Base-by-base conservation (phyloP, 2,797 vertebrate species). In the Mus caroli region DNA sequence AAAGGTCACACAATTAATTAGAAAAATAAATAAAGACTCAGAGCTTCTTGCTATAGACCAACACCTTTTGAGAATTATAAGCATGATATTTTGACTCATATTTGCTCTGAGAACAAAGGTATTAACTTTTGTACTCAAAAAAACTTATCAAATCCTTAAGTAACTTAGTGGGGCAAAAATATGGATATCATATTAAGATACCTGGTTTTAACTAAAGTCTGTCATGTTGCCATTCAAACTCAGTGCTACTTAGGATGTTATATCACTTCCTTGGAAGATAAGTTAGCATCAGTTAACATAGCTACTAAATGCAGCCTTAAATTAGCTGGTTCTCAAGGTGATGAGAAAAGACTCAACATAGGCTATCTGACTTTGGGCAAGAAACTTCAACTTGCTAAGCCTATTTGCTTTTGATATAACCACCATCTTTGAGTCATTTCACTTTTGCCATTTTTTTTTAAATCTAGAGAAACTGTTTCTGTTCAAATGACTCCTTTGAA, bases 1-100 rank as follows among this genome's bases (percentile, higher is more conserved):
- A 77, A 94, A 95, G 40, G 28, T 90, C 77, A 87, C 31, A 91
- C 6, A 88, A 78, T 94, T 92, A 83, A 92, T 96, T 95, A 82
- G 83, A 92, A 75, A 79, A 3, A 69, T 22, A 87, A 40, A 92
- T 75, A 34, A 40, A 64, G 87, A 92, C 77, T 83, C 20, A 94
- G 40, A 26, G 7, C 11, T 96, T 94, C 54, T 86, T 95, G 37
- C 54, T 89, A 84, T 14, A 92, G 28, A 46, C 24, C 46, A 96
- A 28, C 43, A 78, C 22, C 37, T 78, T 95, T 95, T 76, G 20
- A 58, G 56, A 88, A 95, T 79, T 93, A 40, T 64, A 26, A 58
- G 24, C 71, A 28, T 87, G 31, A 3, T 37, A 52, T 91, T 92
- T 93, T 91, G 54, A 40, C 95, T 82, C 82, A 90, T 79, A 67